Percentiles rank a stretch among this genome's conserved stretches.
phyloP scores from a whole-genome alignment of 2,888 invertebrate species.

The Eulithis prunata region DNA sequence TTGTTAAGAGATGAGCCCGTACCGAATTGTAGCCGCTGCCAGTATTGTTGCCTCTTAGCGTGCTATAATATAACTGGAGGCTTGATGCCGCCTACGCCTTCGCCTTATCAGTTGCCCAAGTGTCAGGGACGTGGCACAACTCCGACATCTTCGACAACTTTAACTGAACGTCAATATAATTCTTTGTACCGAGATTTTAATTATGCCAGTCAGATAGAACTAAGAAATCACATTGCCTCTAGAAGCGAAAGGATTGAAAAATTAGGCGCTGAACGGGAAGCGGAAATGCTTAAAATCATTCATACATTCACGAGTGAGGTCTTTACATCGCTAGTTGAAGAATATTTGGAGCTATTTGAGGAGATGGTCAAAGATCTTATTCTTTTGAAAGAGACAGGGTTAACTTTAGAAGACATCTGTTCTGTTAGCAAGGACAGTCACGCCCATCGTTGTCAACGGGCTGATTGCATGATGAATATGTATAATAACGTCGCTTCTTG shows the following conservation, averaged over 20 bases:
- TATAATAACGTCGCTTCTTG: constrained; percentile 12
- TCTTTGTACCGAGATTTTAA: constrained; percentile 26
- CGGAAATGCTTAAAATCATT: constrained; percentile 19
- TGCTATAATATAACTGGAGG: constrained; percentile 14
- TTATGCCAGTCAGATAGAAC: constrained; percentile 25
- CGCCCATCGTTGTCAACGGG: constrained; percentile 6
- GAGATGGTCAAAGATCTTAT: constrained; percentile 27
- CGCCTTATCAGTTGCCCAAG: constrained; percentile 14
- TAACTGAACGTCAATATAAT: constrained; percentile 22
- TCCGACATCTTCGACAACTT: constrained; percentile 3
- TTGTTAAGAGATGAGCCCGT: constrained; percentile 9
- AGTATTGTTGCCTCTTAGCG: constrained; percentile 20
- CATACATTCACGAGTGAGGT: constrained; percentile 21
- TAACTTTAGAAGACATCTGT: constrained; percentile 29
- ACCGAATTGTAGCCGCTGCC: constrained; percentile 18
- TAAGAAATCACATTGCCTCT: constrained; percentile 7
- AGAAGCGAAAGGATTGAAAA: constrained; percentile 6
- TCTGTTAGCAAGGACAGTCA: constrained; percentile 13
- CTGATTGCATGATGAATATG: constrained; percentile 3
- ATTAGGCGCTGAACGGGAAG: constrained; percentile 11
- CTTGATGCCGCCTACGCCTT: constrained; percentile 22
- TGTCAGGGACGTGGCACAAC: background rate
- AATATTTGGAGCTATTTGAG: constrained; percentile 27
- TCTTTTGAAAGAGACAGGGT: constrained; percentile 25
- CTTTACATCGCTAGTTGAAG: constrained; percentile 23